Evolutionary conservation across 2,888 invertebrate genomes (phyloP).

Genomic region (Camponotus fellah): DNA sequence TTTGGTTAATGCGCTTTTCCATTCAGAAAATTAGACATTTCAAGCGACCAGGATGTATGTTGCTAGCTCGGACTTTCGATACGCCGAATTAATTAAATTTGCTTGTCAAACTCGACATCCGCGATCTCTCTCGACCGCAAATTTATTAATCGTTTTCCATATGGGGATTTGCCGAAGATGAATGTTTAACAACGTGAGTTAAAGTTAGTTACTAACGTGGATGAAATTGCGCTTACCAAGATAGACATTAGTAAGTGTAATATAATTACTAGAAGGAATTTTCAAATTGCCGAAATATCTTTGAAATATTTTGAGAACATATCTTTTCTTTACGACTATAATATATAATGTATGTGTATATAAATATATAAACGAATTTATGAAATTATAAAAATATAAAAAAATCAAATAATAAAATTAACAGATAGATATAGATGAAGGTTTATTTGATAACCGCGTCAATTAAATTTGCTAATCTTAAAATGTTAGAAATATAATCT

Average conservation of each 20-base stretch:
- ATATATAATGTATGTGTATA: background rate
- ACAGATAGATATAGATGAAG: background rate
- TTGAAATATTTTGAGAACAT: background rate
- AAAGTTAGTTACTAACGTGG: background rate
- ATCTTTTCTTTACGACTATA: background rate
- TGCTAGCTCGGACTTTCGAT: conserved; percentile 75
- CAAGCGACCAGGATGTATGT: conserved; percentile 58
- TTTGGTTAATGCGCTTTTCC: conserved; percentile 84
- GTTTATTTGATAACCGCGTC: background rate
- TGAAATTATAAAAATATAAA: background rate
- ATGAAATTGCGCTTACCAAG: background rate
- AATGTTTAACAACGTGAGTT: conserved; percentile 33
- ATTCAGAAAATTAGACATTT: conserved; percentile 85
- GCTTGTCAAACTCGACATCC: conserved; percentile 59
- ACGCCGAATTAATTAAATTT: conserved; percentile 82
- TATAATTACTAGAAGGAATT: background rate
- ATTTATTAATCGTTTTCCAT: conserved; percentile 78
- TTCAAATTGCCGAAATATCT: background rate
- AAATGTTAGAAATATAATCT: background rate
- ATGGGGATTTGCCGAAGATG: conserved; percentile 9
- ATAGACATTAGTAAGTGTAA: background rate
- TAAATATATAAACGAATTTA: background rate
- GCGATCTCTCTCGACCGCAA: conserved; percentile 64
- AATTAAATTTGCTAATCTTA: background rate
- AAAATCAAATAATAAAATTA: background rate